Conservation (phyloP, 1,140 invertebrate genomes). For the Temnothorax curvispinosus region DNA sequence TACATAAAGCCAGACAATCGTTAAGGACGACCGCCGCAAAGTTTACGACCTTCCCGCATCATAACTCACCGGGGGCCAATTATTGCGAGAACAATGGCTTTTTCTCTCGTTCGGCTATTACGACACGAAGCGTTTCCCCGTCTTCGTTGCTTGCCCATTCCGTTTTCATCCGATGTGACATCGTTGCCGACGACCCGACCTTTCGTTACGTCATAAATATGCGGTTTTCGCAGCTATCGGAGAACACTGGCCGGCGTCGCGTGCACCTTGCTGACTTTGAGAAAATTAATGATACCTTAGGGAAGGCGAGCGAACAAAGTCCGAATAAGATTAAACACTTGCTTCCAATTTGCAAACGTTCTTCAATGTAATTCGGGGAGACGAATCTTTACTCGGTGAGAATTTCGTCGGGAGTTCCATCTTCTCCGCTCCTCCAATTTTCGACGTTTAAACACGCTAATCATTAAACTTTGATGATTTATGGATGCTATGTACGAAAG, state of each 20-base stretch:
- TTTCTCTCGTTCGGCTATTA: constrained; percentile 74
- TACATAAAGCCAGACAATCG: constrained; percentile 75
- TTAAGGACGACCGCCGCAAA: constrained; percentile 73
- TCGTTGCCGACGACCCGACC: constrained; percentile 18
- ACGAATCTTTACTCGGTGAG: neutral
- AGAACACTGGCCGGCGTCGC: neutral
- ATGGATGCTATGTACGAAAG: neutral
- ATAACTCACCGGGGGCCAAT: constrained; percentile 79
- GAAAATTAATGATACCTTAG: neutral
- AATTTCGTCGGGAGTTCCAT: neutral
- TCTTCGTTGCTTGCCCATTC: constrained; percentile 29
- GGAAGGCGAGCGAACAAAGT: neutral
- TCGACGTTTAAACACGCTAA: neutral
- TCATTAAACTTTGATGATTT: neutral
- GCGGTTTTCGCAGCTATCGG: neutral
- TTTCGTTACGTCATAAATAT: constrained; percentile 56
- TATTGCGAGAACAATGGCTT: constrained; percentile 77
- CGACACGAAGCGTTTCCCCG: constrained; percentile 22
- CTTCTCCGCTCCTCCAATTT: neutral
- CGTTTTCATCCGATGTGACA: constrained; percentile 42
- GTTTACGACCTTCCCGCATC: constrained; percentile 77
- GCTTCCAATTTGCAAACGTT: neutral
- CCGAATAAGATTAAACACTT: neutral
- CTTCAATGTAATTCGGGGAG: too few species aligned
- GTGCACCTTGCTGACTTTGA: constrained; percentile 4